Evolutionary conservation across 2,797 vertebrate species (phyloP), one percentile per base, ranked within the genome.

Genomic region (Epinephelus awoara): DNA sequence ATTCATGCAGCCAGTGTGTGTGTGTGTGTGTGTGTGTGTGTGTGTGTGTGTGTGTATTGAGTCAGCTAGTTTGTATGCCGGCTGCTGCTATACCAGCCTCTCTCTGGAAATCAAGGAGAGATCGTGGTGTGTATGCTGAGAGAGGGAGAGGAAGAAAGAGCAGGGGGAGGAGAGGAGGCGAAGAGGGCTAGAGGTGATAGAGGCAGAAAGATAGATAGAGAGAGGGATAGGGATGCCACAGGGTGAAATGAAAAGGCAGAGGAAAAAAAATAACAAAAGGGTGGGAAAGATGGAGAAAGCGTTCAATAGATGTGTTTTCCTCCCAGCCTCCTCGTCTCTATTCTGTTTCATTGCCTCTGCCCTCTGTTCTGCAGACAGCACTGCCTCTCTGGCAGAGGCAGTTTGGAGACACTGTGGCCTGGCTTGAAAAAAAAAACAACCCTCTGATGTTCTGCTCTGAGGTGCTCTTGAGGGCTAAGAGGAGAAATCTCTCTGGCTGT

Each of bases 41-140:
- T 77, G 66, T 58, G 59, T 63, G 59, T 29, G 68, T 59, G 64
- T 65, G 80, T 73, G 57, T 70, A 86, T 91, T 88, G 91, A 92
- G 86, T 93, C 84, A 93, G 91, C 92, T 93, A 88, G 89, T 93
- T 93, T 92, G 91, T 93, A 93, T 93, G 90, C 91, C 13, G 73
- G 90, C 75, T 89, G 84, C 87, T 82, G 85, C 87, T 82, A 51
- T 78, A 82, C 67, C 88, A 69, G 82, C 66, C 77, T 83, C 85
- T 89, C 88, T 85, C 86, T 91, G 83, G 89, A 90, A 92, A 93
- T 92, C 86, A 92, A 86, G 89, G 82, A 70, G 82, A 87, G 82
- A 86, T 88, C 81, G 82, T 83, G 79, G 75, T 42, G 76, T 62
- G 85, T 85, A 79, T 84, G 76, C 85, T 78, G 88, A 90, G 82